These are phyloP conservation scores for Hecatera dysodea DNA, from an alignment of 2,888 invertebrate genomes.

Conservation along the genomic window DNA sequence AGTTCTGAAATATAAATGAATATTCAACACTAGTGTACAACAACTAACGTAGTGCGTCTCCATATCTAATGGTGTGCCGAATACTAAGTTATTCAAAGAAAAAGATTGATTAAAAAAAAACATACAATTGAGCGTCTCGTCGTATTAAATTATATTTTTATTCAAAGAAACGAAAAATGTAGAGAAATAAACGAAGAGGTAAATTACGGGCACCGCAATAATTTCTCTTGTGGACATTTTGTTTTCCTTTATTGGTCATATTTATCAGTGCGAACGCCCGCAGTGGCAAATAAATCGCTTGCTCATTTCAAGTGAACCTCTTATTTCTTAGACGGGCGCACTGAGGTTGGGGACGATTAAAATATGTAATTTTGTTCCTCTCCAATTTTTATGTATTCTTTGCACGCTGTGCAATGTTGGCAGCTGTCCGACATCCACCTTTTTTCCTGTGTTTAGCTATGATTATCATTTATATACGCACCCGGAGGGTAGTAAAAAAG, in stretches of 20 bases:
- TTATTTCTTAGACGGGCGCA: constrained; percentile 70
- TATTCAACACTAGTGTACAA: neutral
- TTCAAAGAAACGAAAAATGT: constrained; percentile 66
- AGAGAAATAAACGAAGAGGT: constrained; percentile 73
- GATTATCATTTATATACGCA: neutral
- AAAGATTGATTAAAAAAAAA: constrained; percentile 33
- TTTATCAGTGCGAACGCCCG: constrained; percentile 83
- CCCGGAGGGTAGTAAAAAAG: constrained; percentile 3
- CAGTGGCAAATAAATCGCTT: constrained; percentile 80
- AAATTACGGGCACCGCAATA: constrained; percentile 80
- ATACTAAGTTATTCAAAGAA: constrained; percentile 25
- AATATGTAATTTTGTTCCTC: constrained; percentile 51
- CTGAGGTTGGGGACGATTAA: constrained; percentile 54
- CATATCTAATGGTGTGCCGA: constrained; percentile 15
- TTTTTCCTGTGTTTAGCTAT: constrained; percentile 14
- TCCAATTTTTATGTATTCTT: constrained; percentile 34
- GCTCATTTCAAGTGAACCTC: constrained; percentile 78
- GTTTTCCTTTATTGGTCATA: constrained; percentile 87
- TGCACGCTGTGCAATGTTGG: constrained; percentile 12
- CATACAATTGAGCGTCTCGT: constrained; percentile 45
- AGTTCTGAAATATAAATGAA: constrained; percentile 13
- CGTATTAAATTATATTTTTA: constrained; percentile 60
- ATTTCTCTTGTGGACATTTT: constrained; percentile 85
- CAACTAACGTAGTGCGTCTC: neutral
- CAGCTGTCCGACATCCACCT: constrained; percentile 2